These are phyloP conservation scores for Sylvilagus bachmani DNA, from an alignment of 2,113 vertebrate genomes.

Conservation along the genomic window DNA sequence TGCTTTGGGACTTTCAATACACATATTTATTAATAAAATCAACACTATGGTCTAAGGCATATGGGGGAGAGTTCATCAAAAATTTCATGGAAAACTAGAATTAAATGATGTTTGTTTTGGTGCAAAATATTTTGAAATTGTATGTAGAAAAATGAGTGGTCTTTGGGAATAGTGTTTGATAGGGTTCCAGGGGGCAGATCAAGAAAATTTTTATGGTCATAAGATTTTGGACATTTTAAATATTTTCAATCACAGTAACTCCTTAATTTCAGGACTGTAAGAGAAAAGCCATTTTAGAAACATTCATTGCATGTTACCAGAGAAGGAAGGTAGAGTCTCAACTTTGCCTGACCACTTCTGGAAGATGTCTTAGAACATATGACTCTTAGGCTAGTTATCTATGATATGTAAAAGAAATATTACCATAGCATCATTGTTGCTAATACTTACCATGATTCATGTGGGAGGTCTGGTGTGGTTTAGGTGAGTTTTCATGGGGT, in stretches of 20 bases:
- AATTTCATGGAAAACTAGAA: no score
- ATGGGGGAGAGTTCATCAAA: not conserved
- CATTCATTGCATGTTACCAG: not conserved
- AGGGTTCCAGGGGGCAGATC: not conserved
- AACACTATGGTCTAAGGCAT: not conserved
- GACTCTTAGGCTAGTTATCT: not conserved
- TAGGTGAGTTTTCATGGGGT: not conserved
- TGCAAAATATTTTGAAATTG: no score
- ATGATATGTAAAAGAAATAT: not conserved
- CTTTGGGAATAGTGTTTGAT: not conserved
- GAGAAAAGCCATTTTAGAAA: not conserved
- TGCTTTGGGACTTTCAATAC: not conserved
- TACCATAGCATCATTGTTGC: not conserved
- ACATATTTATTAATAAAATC: slow-evolving; percentile 13
- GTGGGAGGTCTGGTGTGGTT: not conserved
- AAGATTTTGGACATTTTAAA: not conserved
- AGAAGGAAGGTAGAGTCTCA: not conserved
- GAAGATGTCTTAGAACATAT: not conserved
- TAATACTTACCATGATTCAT: not conserved
- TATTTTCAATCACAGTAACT: not conserved
- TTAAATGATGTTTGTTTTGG: no score
- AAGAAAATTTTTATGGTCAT: slow-evolving; percentile 4
- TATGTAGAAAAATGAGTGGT: not conserved
- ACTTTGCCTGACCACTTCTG: not conserved
- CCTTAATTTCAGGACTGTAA: not conserved